A percentile compares a stretch with the other conserved stretches of the same genome.
Conservation (phyloP, 1,140 invertebrate genomes). For the Archivesica marissinica region DNA sequence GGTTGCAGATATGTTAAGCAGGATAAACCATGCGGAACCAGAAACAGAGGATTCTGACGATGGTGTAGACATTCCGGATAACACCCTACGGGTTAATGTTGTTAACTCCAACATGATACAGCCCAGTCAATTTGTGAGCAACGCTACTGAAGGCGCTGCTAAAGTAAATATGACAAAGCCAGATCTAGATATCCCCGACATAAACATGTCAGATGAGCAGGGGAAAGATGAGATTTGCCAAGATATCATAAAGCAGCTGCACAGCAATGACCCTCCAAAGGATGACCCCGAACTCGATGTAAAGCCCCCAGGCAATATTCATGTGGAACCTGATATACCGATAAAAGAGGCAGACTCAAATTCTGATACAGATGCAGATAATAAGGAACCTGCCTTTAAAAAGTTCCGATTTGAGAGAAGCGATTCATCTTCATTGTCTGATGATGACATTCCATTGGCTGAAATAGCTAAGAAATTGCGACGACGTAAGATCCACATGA, state of each 20-base stretch:
- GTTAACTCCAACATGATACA: background rate
- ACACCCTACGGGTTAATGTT: background rate
- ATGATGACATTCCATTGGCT: no score
- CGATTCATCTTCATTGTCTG: no score
- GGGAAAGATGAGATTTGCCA: background rate
- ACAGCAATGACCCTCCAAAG: background rate
- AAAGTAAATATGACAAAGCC: background rate
- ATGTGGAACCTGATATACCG: background rate
- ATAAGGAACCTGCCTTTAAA: no score
- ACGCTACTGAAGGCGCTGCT: background rate
- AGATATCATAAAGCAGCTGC: slow-evolving; percentile 10
- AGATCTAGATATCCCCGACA: background rate
- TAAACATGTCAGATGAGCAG: background rate
- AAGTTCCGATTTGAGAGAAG: no score
- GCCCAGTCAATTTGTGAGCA: background rate
- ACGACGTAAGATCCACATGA: no score
- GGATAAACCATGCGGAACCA: no score
- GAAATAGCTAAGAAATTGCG: background rate
- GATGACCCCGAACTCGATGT: background rate
- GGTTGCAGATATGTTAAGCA: slow-evolving; percentile 16
- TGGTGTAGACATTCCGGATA: no score
- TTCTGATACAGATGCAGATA: no score
- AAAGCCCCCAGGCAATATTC: background rate
- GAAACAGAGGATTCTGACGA: no score
- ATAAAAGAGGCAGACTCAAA: background rate